Base-by-base conservation (phyloP, 2,888 invertebrate species). In the Clanis bilineata region DNA sequence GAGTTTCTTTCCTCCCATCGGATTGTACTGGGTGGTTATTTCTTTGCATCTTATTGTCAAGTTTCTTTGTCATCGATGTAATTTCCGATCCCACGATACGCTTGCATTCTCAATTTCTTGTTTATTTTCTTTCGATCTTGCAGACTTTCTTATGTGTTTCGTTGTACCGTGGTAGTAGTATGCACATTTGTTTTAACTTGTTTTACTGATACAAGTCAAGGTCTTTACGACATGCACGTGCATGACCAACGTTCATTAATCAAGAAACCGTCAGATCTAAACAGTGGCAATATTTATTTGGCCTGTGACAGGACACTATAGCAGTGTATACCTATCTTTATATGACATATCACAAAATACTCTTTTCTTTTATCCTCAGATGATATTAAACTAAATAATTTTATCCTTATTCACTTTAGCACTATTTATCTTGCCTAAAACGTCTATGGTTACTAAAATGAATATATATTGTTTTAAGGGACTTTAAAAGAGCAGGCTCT, bases 11-110 rank as follows among this genome's bases (percentile, higher is more conserved):
- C 69, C 65, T 73, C 56, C 59, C 58, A 61, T 61, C 65, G 51
- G 67, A 73, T 79, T 79, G 79, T 81, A 81, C 81, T 83, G 80
- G 83, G 80, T 82, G 81, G 80, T 73, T 65, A 41, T 22, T 56
- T 56, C 7, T 22, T 15, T 51, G 51, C 32, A 51, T 51, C 51
- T 28, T 21, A 25, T 41, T 56, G 56, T 22, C 15, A 47, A 28
- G 28, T 47, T 47, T 47, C 28, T 47, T 47, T 12, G 23, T 47
- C 47, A 12, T 23, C 12, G 25, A n/a, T 23, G 25, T 47, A 25
- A 23, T 47, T 47, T 23, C 28, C n/a, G 47, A 7, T 28, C 10
- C 10, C 6, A 47, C 7, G 15, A 41, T 41, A 41, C 41, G 41
- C 15, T 39, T 39, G 4, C 15, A 39, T 39, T 5, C 5, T n/a